Evolutionary conservation across 2,797 vertebrate species (phyloP), one percentile per base, ranked within the genome.

Genomic region (Tapera naevia): DNA sequence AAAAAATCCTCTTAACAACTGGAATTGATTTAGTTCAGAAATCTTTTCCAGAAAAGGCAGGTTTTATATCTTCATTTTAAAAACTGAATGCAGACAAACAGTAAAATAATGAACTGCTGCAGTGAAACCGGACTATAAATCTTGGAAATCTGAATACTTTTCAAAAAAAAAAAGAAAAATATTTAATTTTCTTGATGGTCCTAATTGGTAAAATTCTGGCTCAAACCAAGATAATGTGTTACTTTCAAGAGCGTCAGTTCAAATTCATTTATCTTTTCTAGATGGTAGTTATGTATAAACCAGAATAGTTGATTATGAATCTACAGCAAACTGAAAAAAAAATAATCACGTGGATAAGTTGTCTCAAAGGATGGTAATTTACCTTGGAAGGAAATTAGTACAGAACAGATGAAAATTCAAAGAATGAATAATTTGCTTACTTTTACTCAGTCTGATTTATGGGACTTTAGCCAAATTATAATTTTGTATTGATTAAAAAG

Each of bases 381-480:
- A 62, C 71, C 56, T 30, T 17, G 28, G 25, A 76, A 71, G 57
- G 8, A 78, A 88, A 91, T 35, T 10, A 80, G 16, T 53, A 80
- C 33, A 84, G 27, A 72, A 81, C 35, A 88, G 23, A 84, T 62
- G 66, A 93, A 93, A 95, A 92, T 93, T 86, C 69, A 72, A 67
- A 83, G 32, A 94, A 66, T 84, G 28, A 95, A 92, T 87, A 89
- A 95, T 81, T 89, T 94, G 48, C 86, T 93, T 93, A 70, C 54
- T 83, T 94, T 67, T 62, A 86, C 17, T 18, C 11, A 51, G 50
- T 45, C 69, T 91, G 76, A 93, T 86, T 93, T 96, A 95, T 72
- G 28, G 43, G 57, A 60, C 58, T 73, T 88, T 57, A 69, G 11
- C 7, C 24, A n/a, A 79, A 35, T 89, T 96, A 76, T 75, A 87